Evolutionary conservation across 2,797 vertebrate genomes (phyloP).

Genomic region (Trachurus trachurus): DNA sequence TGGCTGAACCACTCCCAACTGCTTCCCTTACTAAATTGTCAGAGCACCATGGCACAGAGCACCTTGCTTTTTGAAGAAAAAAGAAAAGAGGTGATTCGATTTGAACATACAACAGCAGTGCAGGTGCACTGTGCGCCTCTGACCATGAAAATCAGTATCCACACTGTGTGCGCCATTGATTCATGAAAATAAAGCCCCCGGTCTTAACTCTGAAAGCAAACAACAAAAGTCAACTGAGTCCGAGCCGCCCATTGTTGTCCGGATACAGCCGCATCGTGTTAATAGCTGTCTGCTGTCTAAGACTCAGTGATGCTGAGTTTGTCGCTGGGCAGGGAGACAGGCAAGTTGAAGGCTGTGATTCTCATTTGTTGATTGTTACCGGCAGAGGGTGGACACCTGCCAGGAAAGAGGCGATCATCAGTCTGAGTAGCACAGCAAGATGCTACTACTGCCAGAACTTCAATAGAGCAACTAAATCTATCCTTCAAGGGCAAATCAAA

Average conservation of each 20-base stretch:
- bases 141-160: constrained; percentile 57
- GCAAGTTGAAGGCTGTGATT: constrained; percentile 70
- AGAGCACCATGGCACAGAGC: constrained; percentile 9
- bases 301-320: constrained; percentile 56
- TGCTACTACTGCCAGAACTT: constrained; percentile 78
- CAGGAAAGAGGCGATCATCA: constrained; percentile 80
- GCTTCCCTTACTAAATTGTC: constrained; percentile 45
- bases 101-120: constrained; percentile 35
- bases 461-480: constrained; percentile 74
- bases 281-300: constrained; percentile 68
- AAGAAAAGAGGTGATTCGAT: constrained; percentile 54
- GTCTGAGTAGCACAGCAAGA: constrained; percentile 81
- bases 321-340: constrained; percentile 62
- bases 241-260: constrained; percentile 31
- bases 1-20: constrained; percentile 31
- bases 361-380: constrained; percentile 86
- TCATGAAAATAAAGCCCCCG: constrained; percentile 47
- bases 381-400: constrained; percentile 81
- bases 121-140: constrained; percentile 36
- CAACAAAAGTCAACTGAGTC: constrained; percentile 52
- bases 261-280: constrained; percentile 59
- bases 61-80: constrained; percentile 40
- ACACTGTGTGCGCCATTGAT: constrained; percentile 29
- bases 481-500: constrained; percentile 79
- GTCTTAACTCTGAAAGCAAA: constrained; percentile 56